Evolutionary conservation across 2,888 invertebrate species (phyloP).

Genomic region (Choristoneura rosaceana): DNA sequence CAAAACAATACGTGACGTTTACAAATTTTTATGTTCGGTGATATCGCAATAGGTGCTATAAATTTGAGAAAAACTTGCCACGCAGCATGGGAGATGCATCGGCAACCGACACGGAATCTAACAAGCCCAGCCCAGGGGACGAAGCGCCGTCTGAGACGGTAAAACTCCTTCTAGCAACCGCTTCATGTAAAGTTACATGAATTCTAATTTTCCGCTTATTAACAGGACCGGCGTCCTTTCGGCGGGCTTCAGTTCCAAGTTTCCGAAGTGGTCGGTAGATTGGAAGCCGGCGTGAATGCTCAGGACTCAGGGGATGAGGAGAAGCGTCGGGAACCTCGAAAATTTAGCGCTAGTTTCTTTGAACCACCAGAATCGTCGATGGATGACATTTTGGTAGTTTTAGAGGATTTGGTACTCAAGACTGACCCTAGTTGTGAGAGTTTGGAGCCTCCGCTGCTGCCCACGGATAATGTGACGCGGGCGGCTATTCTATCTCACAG

Average conservation of each 20-base stretch:
- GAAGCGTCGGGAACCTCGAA: slow-evolving; percentile 72
- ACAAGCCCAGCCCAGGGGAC: slow-evolving; percentile 62
- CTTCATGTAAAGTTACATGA: slow-evolving; percentile 41
- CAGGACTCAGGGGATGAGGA: slow-evolving; percentile 74
- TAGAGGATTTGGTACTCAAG: slow-evolving; percentile 86
- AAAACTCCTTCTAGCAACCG: slow-evolving; percentile 48
- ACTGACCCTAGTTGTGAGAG: slow-evolving; percentile 87
- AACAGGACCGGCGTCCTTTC: slow-evolving; percentile 87
- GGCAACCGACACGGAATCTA: slow-evolving; percentile 69
- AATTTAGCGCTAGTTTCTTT: slow-evolving; percentile 82
- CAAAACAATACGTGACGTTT: slow-evolving; percentile 84
- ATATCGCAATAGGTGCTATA: slow-evolving; percentile 57
- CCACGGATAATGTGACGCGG: slow-evolving; percentile 86
- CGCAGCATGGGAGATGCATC: slow-evolving; percentile 82
- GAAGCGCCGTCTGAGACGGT: slow-evolving; percentile 67
- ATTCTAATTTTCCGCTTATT: slow-evolving; percentile 55
- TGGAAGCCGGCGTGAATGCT: slow-evolving; percentile 87
- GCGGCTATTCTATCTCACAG: slow-evolving; percentile 93
- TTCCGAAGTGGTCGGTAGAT: slow-evolving; percentile 89
- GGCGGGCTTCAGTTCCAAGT: slow-evolving; percentile 90
- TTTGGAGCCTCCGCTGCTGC: slow-evolving; percentile 85
- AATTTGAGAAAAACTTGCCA: slow-evolving; percentile 73
- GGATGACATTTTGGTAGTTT: slow-evolving; percentile 86
- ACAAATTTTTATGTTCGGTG: slow-evolving; percentile 75
- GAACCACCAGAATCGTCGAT: slow-evolving; percentile 84